A percentile compares a stretch with the other conserved stretches of the same genome.
These are phyloP conservation scores for Gracilinanus agilis DNA, from an alignment of 2,113 vertebrate species.

Conservation along the genomic window DNA sequence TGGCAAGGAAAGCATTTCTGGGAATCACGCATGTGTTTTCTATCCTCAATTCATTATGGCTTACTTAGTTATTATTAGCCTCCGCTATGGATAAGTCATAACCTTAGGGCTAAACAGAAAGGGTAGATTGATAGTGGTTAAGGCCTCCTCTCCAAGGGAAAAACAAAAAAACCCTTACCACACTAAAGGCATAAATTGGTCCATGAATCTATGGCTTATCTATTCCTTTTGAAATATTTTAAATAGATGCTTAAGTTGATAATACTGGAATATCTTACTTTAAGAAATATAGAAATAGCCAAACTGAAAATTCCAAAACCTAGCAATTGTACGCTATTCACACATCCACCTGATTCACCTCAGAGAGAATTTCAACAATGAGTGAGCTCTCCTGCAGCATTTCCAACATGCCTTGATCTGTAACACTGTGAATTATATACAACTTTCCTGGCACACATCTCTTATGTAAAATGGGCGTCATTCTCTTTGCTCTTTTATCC, in stretches of 20 bases:
- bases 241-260: not conserved
- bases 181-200: not conserved
- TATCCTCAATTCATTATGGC: not conserved
- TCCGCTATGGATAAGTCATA: not conserved
- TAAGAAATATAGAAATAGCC: not conserved
- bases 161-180: not conserved
- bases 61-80: not conserved
- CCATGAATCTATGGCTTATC: not conserved
- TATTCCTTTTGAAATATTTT: not conserved
- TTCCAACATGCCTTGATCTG: not conserved
- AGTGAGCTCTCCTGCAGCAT: not conserved
- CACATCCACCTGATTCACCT: not conserved
- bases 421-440: not conserved
- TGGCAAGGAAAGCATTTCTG: not conserved
- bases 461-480: not conserved
- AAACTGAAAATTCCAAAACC: not conserved
- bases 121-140: not conserved
- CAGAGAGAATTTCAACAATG: not conserved
- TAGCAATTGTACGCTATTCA: not conserved
- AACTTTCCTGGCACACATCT: not conserved
- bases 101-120: not conserved
- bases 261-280: not conserved
- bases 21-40: not conserved
- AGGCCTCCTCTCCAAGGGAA: not conserved
- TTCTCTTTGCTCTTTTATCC: slow-evolving; percentile 13